Conservation (phyloP, 2,797 vertebrate species). For the Synanceia verrucosa region DNA sequence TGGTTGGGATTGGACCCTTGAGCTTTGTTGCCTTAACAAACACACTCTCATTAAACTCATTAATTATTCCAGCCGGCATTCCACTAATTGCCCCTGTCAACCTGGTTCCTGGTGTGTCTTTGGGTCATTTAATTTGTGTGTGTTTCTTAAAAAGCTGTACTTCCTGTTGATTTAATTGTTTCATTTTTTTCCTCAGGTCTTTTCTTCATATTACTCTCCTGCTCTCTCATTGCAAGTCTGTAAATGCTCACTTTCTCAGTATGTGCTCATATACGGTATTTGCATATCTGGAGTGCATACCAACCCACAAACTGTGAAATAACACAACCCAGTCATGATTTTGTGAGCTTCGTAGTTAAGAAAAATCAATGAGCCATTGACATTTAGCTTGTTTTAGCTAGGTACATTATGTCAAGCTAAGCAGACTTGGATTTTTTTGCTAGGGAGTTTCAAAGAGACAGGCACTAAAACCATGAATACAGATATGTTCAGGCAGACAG, state of each 20-base stretch:
- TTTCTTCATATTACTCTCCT: background rate
- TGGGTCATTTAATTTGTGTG: constrained; percentile 21
- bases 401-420: no score
- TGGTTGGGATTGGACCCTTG: background rate
- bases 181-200: background rate
- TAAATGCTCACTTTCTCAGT: background rate
- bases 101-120: background rate
- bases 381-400: no score
- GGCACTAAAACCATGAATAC: no score
- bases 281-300: background rate
- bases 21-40: background rate
- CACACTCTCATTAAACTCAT: constrained; percentile 13
- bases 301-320: background rate
- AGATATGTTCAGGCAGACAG: no score
- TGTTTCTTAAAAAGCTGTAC: constrained; percentile 25
- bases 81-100: background rate
- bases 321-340: background rate
- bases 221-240: background rate
- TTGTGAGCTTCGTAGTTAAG: no score
- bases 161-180: constrained; percentile 18
- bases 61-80: constrained; percentile 27
- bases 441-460: no score
- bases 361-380: no score
- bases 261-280: background rate
- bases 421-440: no score